Percentiles rank a stretch among this genome's conserved stretches.
Evolutionary conservation across 2,888 invertebrate species (phyloP).

Genomic region (Eupithecia vulgata): DNA sequence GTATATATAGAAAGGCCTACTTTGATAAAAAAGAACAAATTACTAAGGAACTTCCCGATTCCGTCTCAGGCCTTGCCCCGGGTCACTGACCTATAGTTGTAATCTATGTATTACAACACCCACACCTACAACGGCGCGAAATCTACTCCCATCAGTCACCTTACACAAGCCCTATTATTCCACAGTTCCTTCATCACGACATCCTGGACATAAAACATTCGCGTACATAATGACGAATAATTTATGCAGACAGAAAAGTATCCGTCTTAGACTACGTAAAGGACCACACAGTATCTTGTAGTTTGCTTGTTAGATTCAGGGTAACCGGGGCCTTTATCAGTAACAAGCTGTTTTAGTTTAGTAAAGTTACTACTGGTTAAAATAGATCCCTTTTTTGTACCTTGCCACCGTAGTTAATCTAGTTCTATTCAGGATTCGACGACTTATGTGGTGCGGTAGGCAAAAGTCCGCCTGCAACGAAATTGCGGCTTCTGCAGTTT

Average conservation of each 20-base stretch:
- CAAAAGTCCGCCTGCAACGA: too few relatives aligned
- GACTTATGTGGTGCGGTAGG: too few relatives aligned
- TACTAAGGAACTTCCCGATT: not conserved
- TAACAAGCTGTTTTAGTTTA: conserved; percentile 11
- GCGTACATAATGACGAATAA: conserved; percentile 74
- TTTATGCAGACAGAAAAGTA: conserved; percentile 75
- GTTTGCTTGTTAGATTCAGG: conserved; percentile 27
- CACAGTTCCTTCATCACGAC: conserved; percentile 66
- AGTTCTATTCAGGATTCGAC: too few relatives aligned
- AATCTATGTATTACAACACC: not conserved
- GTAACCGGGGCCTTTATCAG: conserved; percentile 16
- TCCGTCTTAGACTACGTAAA: conserved; percentile 63
- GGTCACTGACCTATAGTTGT: not conserved
- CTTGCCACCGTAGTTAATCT: too few relatives aligned
- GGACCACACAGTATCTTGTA: conserved; percentile 59
- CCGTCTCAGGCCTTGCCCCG: not conserved
- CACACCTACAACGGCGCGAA: conserved; percentile 7
- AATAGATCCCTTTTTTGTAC: not conserved
- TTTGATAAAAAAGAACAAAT: too few relatives aligned
- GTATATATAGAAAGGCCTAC: too few relatives aligned
- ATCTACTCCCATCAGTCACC: conserved; percentile 14
- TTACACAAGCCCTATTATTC: conserved; percentile 46
- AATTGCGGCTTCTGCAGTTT: too few relatives aligned
- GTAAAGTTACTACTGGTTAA: not conserved
- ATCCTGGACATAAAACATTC: conserved; percentile 79